Conservation (phyloP, 2,797 vertebrate genomes). For the Sebastes kiyomatsui region DNA sequence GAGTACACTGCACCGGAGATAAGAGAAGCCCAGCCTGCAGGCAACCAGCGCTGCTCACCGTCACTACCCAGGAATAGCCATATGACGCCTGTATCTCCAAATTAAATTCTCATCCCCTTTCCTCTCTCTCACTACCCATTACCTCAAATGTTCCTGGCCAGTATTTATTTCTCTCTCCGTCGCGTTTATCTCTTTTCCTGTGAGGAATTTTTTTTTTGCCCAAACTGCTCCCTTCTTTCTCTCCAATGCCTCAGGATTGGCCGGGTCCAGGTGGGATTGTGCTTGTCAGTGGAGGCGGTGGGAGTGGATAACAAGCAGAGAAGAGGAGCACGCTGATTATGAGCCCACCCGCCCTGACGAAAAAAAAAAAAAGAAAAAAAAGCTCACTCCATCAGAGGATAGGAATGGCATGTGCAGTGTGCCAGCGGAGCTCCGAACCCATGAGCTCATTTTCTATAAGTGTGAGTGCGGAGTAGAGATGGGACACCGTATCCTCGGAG, state of each 20-base stretch:
- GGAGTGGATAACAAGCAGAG: slow-evolving; percentile 50
- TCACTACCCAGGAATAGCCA: slow-evolving; percentile 58
- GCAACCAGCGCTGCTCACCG: slow-evolving; percentile 15
- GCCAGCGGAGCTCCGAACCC: slow-evolving; percentile 36
- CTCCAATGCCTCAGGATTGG: slow-evolving; percentile 20
- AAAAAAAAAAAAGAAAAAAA: not conserved
- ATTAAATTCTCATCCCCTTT: slow-evolving; percentile 50
- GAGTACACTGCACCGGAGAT: slow-evolving; percentile 53
- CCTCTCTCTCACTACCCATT: slow-evolving; percentile 41
- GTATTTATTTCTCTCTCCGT: slow-evolving; percentile 5
- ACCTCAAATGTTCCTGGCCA: slow-evolving; percentile 48
- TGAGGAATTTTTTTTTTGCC: slow-evolving; percentile 9
- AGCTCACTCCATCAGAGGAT: slow-evolving; percentile 58
- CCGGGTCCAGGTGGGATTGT: slow-evolving; percentile 42
- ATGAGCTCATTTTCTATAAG: slow-evolving; percentile 67
- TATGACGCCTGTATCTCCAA: slow-evolving; percentile 43
- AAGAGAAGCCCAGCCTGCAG: slow-evolving; percentile 46
- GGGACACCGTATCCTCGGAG: slow-evolving; percentile 26
- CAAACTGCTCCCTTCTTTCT: not conserved
- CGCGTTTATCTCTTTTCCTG: slow-evolving; percentile 24
- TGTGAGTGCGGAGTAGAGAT: slow-evolving; percentile 13
- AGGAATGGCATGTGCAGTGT: slow-evolving; percentile 63
- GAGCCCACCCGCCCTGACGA: slow-evolving; percentile 10
- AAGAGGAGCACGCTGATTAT: slow-evolving; percentile 45
- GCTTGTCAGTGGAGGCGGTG: slow-evolving; percentile 33